A percentile compares a stretch with the other conserved stretches of the same genome.
Evolutionary conservation across 2,797 vertebrate species (phyloP).

Genomic region (Thaleichthys pacificus): DNA sequence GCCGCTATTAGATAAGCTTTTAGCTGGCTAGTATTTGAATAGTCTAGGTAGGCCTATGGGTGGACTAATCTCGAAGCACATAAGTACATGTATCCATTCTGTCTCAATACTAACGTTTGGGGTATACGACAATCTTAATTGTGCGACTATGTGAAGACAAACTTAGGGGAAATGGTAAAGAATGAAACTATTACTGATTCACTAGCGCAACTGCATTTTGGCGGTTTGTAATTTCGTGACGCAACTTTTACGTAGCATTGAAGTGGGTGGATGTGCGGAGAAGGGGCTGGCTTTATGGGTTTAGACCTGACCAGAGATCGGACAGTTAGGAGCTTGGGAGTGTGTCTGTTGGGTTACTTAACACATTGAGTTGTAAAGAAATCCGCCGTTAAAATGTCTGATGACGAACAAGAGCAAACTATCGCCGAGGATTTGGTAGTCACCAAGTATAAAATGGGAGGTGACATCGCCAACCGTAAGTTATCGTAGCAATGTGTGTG

Average conservation of each 20-base stretch:
- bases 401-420: conserved; percentile 88
- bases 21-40: too few relatives aligned
- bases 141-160: background rate
- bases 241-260: background rate
- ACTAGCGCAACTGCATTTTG: conserved; percentile 35
- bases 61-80: too few relatives aligned
- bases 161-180: background rate
- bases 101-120: too few relatives aligned
- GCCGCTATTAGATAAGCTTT: too few relatives aligned
- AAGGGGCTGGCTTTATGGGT: conserved; percentile 20
- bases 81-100: too few relatives aligned
- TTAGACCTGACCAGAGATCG: background rate
- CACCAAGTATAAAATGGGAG: conserved; percentile 92
- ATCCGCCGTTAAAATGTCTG: conserved; percentile 80
- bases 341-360: conserved; percentile 5
- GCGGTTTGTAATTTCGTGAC: conserved; percentile 37
- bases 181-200: background rate
- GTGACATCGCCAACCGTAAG: conserved; percentile 89
- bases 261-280: conserved; percentile 32
- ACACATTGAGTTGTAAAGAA: conserved; percentile 35
- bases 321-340: conserved; percentile 8
- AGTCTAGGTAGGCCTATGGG: too few relatives aligned
- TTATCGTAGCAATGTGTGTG: conserved; percentile 26
- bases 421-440: conserved; percentile 89
- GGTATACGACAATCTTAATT: background rate